Evolutionary conservation across 2,797 vertebrate genomes (phyloP).

Genomic region (Pipistrellus kuhlii): DNA sequence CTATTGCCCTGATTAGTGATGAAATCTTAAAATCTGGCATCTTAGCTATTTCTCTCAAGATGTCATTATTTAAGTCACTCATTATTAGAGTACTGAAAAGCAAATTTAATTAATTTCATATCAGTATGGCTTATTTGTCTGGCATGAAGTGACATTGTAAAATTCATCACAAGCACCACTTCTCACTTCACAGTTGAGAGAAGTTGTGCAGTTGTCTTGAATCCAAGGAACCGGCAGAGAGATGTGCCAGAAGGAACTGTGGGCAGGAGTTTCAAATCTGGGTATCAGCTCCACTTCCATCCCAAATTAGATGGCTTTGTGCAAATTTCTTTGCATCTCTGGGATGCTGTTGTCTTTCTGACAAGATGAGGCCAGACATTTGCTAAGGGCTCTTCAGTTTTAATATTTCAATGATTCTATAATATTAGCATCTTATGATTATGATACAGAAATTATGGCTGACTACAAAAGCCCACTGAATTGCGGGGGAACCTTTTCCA

Average conservation of each 20-base stretch:
- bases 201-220: slow-evolving; percentile 27
- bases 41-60: slow-evolving; percentile 42
- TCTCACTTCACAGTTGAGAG: slow-evolving; percentile 23
- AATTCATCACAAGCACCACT: slow-evolving; percentile 51
- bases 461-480: background rate
- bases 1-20: slow-evolving; percentile 22
- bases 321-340: slow-evolving; percentile 26
- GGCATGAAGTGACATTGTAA: slow-evolving; percentile 41
- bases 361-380: slow-evolving; percentile 35
- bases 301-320: slow-evolving; percentile 48
- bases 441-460: background rate
- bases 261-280: background rate
- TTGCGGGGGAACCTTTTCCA: background rate
- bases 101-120: slow-evolving; percentile 67
- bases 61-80: slow-evolving; percentile 67
- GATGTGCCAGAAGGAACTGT: slow-evolving; percentile 10
- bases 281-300: background rate
- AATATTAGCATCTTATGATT: background rate
- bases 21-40: slow-evolving; percentile 62
- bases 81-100: slow-evolving; percentile 31
- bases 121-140: slow-evolving; percentile 22
- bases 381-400: background rate
- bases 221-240: slow-evolving; percentile 50
- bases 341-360: background rate
- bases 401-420: background rate